Base-by-base conservation (phyloP, 2,888 invertebrate species). In the Clistopyga incitator region DNA sequence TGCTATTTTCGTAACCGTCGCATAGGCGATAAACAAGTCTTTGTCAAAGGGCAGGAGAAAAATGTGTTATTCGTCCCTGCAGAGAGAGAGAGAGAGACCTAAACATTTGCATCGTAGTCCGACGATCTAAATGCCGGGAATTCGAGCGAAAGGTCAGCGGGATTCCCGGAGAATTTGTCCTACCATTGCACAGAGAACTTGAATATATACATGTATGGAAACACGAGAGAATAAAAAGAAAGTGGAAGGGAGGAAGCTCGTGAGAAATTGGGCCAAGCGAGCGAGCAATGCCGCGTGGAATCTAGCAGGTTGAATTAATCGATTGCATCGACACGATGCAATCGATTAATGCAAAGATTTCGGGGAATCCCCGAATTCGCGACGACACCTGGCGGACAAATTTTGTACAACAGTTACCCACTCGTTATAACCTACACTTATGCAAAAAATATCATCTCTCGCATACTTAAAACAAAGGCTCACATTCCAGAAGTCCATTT, bases 61-160 rank as follows among this genome's bases (percentile, higher is more conserved):
- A 42, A 20, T 42, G 42, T 64, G 42, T 64, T 42, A 64, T 42
- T 42, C 18, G 38, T 72, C 42, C 64, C 61, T 50, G 10, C 6
- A n/a, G n/a, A 23, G 54, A 56, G 59, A n/a, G 15, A 2, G 3
- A n/a, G 50, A 15, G n/a, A 15, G 50, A 15, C 38, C 50, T 20
- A 52, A 68, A 47, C 38, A 59, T 56, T 71, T 67, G 25, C 71
- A 47, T 34, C 29, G 15, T 13, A 13, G 47, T n/a, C 29, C 29
- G 20, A 56, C 18, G 29, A n/a, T 50, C 45, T 8, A 68, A 78
- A 78, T 65, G 70, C 75, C 82, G 75, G 15, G 38, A 29, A 70
- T 47, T 76, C 38, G 52, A 64, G 74, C 45, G 18, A 78, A 82
- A 78, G 82, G 70, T 82, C 78, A 74, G 34, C 38, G 50, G 42